Base-by-base conservation (phyloP, 2,888 invertebrate species). In the Carcina quercana region DNA sequence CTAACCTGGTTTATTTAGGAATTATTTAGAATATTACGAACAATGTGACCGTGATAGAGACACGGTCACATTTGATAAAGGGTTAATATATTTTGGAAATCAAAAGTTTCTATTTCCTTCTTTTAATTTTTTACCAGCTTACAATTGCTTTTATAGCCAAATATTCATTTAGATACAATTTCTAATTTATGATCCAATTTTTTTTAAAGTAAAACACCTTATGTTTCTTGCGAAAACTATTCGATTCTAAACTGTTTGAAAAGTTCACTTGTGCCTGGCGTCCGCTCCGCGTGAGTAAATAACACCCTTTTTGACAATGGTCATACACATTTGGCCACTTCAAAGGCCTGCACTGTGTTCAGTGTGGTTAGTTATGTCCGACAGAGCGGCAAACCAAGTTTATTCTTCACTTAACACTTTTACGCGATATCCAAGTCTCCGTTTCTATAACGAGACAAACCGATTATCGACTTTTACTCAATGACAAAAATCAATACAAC, bases 401-500 rank as follows among this genome's bases (percentile, higher is more conserved):
- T 68, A 52, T 55, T 62, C 53, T 51, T 45, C 46, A 64, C 47
- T 75, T 73, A 70, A 49, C 69, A 39, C 58, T 64, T 53, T 50
- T 48, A 66, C 54, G 62, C 55, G 56, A 73, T 68, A 57, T 53
- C 55, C 43, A 28, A 14, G 28, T 15, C 25, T 30, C 28, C 15
- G 40, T 12, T n/a, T 40, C 38, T 37, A 33, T 45, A 53, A 48
- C 48, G 44, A 50, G 53, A 45, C 55, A 41, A 42, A 38, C 41
- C 57, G 59, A 64, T 73, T 73, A 73, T 54, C 71, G 52, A 38
- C 36, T 33, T 40, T 36, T 44, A 42, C 41, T 51, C 48, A 73
- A 71, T 65, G 44, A 61, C 50, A 60, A 64, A 70, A 69, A 68
- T 63, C 69, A 69, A 73, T 55, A 70, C 35, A 27, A 28, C 13